Conservation (phyloP, 2,888 invertebrate species). For the Amaurobius ferox region DNA sequence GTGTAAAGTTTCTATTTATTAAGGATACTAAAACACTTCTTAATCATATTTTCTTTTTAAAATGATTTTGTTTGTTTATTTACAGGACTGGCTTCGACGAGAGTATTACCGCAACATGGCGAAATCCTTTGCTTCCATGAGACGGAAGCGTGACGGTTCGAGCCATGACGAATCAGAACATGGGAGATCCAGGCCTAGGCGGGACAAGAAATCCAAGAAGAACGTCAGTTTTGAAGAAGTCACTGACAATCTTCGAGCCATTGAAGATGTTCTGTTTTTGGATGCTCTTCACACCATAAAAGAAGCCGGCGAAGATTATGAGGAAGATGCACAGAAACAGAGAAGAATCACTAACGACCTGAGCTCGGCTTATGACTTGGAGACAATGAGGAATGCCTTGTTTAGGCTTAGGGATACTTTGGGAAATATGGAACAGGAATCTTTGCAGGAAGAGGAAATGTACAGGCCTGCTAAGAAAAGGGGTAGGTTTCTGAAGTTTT, state of each 20-base stretch:
- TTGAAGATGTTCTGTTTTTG: slow-evolving; percentile 62
- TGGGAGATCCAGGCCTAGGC: neutral
- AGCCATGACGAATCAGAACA: neutral
- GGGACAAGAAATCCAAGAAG: slow-evolving; percentile 29
- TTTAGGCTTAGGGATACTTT: slow-evolving; percentile 67
- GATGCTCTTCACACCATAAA: slow-evolving; percentile 59
- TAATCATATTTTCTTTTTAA: too few species aligned
- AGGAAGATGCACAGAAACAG: slow-evolving; percentile 30
- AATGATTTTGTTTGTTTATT: neutral
- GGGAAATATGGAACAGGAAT: slow-evolving; percentile 55
- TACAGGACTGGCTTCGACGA: slow-evolving; percentile 72
- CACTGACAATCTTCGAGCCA: slow-evolving; percentile 55
- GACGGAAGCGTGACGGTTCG: slow-evolving; percentile 64
- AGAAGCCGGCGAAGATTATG: slow-evolving; percentile 43
- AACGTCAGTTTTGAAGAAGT: slow-evolving; percentile 43
- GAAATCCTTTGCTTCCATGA: slow-evolving; percentile 72
- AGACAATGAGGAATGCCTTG: slow-evolving; percentile 72
- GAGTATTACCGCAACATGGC: slow-evolving; percentile 74
- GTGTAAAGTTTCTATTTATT: too few species aligned
- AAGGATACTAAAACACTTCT: too few species aligned
- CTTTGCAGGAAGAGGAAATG: slow-evolving; percentile 34
- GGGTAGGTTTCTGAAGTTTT: slow-evolving; percentile 34
- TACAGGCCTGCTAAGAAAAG: slow-evolving; percentile 38
- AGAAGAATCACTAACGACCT: slow-evolving; percentile 60
- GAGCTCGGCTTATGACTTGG: slow-evolving; percentile 73